A percentile compares a stretch with the other conserved stretches of the same genome.
phyloP scores from a whole-genome alignment of 23 tunicate species.

The Halocynthia roretzi region DNA sequence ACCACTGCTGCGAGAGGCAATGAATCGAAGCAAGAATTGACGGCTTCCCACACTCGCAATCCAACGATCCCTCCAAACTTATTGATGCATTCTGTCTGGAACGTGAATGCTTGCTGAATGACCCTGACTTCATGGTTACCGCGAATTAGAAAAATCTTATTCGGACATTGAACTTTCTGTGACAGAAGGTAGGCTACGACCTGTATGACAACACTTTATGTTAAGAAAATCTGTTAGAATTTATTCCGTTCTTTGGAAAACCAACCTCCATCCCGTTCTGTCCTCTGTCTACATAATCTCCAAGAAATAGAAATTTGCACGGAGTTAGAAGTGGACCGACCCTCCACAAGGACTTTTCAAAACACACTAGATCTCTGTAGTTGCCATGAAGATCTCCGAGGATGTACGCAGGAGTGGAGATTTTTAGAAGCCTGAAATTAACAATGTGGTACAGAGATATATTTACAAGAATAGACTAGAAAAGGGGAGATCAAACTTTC shows the following conservation, averaged over 20 bases:
- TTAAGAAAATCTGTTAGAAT: background rate
- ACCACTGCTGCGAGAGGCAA: constrained; percentile 90
- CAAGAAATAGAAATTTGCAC: constrained; percentile 73
- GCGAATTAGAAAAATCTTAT: constrained; percentile 76
- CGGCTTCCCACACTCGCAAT: constrained; percentile 60
- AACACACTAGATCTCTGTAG: constrained; percentile 72
- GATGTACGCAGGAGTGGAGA: constrained; percentile 78
- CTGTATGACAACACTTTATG: constrained; percentile 8
- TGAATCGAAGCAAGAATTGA: constrained; percentile 73
- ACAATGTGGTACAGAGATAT: background rate
- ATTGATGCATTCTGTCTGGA: constrained; percentile 67
- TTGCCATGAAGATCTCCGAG: constrained; percentile 95
- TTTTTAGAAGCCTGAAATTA: constrained; percentile 36
- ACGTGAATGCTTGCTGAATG: constrained; percentile 79
- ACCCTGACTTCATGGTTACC: constrained; percentile 92
- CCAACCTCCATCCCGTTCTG: constrained; percentile 77
- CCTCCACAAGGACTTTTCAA: constrained; percentile 82
- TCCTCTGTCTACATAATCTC: constrained; percentile 94
- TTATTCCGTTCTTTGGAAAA: background rate
- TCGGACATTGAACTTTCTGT: constrained; percentile 83
- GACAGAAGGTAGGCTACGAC: constrained; percentile 87
- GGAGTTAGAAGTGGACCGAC: constrained; percentile 82
- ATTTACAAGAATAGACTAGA: no score
- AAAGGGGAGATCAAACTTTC: no score
- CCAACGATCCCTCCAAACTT: constrained; percentile 70